These are phyloP conservation scores for Clitarchus hookeri DNA, from an alignment of 2,888 invertebrate species.

Conservation along the genomic window DNA sequence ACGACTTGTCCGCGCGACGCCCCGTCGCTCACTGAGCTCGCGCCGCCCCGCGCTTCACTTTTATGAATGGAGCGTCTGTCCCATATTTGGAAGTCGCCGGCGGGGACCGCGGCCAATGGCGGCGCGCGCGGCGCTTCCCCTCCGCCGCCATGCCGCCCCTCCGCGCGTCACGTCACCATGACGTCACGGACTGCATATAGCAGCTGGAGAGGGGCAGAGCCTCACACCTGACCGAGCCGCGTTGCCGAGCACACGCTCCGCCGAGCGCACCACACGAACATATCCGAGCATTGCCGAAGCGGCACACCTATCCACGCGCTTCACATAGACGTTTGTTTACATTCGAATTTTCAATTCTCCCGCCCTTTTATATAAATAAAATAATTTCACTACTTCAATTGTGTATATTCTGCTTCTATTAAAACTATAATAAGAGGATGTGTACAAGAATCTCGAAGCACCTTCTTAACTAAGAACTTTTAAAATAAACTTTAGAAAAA, in stretches of 20 bases:
- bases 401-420: no score
- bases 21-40: conserved; percentile 62
- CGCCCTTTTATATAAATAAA: no score
- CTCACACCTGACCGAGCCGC: background rate
- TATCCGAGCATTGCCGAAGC: background rate
- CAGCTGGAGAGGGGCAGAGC: conserved; percentile 23
- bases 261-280: background rate
- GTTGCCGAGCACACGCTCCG: background rate
- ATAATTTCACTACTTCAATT: no score
- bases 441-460: no score
- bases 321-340: no score
- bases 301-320: background rate
- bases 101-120: conserved; percentile 60
- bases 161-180: conserved; percentile 44
- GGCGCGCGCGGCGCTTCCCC: conserved; percentile 49
- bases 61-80: conserved; percentile 84
- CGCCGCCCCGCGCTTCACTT: conserved; percentile 68
- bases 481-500: no score
- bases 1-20: conserved; percentile 44
- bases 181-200: conserved; percentile 45
- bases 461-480: no score
- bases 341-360: no score
- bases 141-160: conserved; percentile 39
- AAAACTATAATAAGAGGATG: no score
- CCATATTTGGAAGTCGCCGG: conserved; percentile 80